phyloP scores from a whole-genome alignment of 2,797 vertebrate species.

The Microchirus variegatus region DNA sequence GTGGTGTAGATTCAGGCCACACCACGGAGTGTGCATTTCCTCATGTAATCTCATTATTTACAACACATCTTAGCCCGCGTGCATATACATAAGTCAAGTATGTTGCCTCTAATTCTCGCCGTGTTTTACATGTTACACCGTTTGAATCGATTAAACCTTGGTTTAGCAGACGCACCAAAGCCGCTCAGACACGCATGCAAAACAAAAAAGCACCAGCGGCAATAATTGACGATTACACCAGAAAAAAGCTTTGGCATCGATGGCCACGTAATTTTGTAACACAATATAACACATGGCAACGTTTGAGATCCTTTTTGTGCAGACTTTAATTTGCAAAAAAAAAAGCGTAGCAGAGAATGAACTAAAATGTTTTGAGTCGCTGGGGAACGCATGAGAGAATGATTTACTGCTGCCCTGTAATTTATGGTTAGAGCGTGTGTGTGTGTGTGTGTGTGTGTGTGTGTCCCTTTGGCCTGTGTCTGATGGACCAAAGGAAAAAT shows the following conservation, averaged over 20 bases:
- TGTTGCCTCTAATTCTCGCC: slow-evolving; percentile 31
- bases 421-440: slow-evolving; percentile 45
- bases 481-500: slow-evolving; percentile 32
- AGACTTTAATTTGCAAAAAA: slow-evolving; percentile 60
- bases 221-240: slow-evolving; percentile 60
- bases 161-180: too few relatives aligned
- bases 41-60: slow-evolving; percentile 45
- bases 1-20: slow-evolving; percentile 17
- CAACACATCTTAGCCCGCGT: slow-evolving; percentile 27
- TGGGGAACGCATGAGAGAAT: slow-evolving; percentile 49
- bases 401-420: slow-evolving; percentile 67
- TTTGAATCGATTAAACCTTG: slow-evolving; percentile 38
- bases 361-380: slow-evolving; percentile 67
- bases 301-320: slow-evolving; percentile 55
- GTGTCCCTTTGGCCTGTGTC: slow-evolving; percentile 39
- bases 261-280: slow-evolving; percentile 53
- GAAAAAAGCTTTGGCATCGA: slow-evolving; percentile 59
- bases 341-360: slow-evolving; percentile 50
- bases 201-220: slow-evolving; percentile 33
- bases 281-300: slow-evolving; percentile 47
- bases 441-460: slow-evolving; percentile 22
- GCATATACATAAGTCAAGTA: slow-evolving; percentile 40
- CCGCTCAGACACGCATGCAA: slow-evolving; percentile 34
- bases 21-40: slow-evolving; percentile 1
- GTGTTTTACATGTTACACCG: slow-evolving; percentile 46